Conservation (phyloP, 64 coral and sea anemone genomes). For the Porites lutea region DNA sequence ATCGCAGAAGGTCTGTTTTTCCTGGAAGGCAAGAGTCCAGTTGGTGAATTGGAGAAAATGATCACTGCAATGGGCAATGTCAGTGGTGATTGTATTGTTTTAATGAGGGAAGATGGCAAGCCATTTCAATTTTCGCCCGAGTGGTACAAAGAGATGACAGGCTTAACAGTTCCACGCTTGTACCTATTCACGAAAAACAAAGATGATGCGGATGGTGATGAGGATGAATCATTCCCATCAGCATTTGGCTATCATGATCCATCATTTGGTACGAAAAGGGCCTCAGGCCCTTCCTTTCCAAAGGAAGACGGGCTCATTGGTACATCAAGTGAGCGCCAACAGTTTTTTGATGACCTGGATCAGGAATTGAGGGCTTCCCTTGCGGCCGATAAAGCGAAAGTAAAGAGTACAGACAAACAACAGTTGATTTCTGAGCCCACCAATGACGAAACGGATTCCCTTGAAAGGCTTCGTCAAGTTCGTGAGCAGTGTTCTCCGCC, state of each 20-base stretch:
- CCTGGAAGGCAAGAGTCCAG: no score
- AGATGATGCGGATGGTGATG: not conserved
- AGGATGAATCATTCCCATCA: not conserved
- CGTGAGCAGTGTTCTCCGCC: not conserved
- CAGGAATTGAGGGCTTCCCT: not conserved
- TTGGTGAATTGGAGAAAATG: slow-evolving; percentile 1
- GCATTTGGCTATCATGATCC: no score
- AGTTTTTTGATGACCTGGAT: not conserved
- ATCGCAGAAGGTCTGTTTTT: no score
- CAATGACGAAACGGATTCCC: not conserved
- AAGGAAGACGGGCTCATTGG: not conserved
- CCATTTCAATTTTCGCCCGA: not conserved
- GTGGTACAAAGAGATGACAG: not conserved
- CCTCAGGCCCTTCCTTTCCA: no score
- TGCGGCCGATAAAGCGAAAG: not conserved
- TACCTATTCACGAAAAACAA: not conserved
- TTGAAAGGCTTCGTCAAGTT: slow-evolving; percentile 14
- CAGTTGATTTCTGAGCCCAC: no score
- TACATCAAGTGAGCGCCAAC: not conserved
- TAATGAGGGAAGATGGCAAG: not conserved
- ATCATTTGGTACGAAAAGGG: no score
- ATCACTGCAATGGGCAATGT: not conserved
- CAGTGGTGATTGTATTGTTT: not conserved
- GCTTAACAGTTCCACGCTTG: not conserved
- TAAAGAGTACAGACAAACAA: no score